Evolutionary conservation across 2,113 vertebrate genomes (phyloP).

Genomic region (Bungarus multicinctus): DNA sequence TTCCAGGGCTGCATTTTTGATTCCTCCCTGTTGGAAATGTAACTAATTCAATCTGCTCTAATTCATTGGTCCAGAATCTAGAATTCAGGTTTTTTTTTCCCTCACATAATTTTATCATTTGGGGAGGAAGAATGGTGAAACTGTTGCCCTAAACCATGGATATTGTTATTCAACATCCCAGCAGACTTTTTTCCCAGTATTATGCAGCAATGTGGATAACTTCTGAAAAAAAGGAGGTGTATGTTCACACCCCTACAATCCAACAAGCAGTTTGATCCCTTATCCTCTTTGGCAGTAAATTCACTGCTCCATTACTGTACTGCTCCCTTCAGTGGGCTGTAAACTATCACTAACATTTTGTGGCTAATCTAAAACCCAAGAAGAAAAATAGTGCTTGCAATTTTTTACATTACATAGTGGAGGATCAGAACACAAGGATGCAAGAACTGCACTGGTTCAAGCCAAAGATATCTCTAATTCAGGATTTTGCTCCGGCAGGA

Average conservation of each 20-base stretch:
- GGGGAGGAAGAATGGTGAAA: background rate
- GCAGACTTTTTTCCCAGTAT: background rate
- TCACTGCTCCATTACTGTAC: background rate
- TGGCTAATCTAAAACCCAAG: background rate
- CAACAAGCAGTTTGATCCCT: background rate
- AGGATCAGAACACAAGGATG: background rate
- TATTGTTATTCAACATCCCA: background rate
- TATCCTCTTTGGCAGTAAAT: background rate
- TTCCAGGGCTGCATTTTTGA: background rate
- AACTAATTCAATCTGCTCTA: background rate
- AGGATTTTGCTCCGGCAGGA: background rate
- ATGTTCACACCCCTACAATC: background rate
- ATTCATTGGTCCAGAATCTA: background rate
- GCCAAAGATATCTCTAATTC: background rate
- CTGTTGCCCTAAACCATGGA: background rate
- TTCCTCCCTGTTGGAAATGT: background rate
- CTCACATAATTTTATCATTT: background rate
- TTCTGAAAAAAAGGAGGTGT: background rate
- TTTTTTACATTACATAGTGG: background rate
- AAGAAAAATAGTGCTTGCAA: background rate
- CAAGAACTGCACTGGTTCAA: background rate
- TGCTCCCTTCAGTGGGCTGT: background rate
- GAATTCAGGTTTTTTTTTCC: background rate
- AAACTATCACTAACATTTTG: background rate
- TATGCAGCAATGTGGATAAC: background rate